A percentile compares a stretch with the other conserved stretches of the same genome.
Evolutionary conservation across 2,888 invertebrate species (phyloP).

Genomic region (Callyntrura guangdongensis): DNA sequence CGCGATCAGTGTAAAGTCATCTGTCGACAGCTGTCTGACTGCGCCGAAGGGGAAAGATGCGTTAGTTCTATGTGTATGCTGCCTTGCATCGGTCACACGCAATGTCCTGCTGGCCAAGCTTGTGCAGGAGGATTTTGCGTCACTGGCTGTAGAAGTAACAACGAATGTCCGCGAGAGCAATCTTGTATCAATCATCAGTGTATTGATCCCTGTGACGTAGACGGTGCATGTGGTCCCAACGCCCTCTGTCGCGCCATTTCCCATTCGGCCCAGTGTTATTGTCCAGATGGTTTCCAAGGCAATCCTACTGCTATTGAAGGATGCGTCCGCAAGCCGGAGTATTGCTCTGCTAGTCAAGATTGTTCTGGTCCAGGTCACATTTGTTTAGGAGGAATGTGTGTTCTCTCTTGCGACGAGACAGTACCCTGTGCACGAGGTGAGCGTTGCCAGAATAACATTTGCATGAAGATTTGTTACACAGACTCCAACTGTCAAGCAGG

Average conservation of each 20-base stretch:
- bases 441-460: slow-evolving; percentile 91
- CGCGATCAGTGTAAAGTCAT: slow-evolving; percentile 94
- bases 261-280: slow-evolving; percentile 88
- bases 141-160: slow-evolving; percentile 94
- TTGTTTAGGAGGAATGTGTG: slow-evolving; percentile 93
- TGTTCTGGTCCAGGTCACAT: slow-evolving; percentile 91
- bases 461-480: slow-evolving; percentile 94
- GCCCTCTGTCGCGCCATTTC: slow-evolving; percentile 89
- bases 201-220: slow-evolving; percentile 91
- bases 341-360: slow-evolving; percentile 90
- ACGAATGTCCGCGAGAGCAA: slow-evolving; percentile 91
- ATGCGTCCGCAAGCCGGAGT: slow-evolving; percentile 92
- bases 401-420: slow-evolving; percentile 91
- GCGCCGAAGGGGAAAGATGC: slow-evolving; percentile 93
- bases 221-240: slow-evolving; percentile 91
- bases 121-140: slow-evolving; percentile 93
- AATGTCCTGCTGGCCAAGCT: slow-evolving; percentile 93
- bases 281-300: slow-evolving; percentile 94
- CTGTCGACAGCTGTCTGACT: slow-evolving; percentile 92
- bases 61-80: slow-evolving; percentile 91
- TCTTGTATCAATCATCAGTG: slow-evolving; percentile 95
- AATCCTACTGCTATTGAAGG: slow-evolving; percentile 95
- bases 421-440: slow-evolving; percentile 93
- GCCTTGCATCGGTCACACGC: slow-evolving; percentile 93
- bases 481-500: slow-evolving; percentile 96